Percentiles rank a stretch among this genome's conserved stretches.
phyloP scores from a whole-genome alignment of 2,113 vertebrate genomes.

The Onychostoma macrolepis region DNA sequence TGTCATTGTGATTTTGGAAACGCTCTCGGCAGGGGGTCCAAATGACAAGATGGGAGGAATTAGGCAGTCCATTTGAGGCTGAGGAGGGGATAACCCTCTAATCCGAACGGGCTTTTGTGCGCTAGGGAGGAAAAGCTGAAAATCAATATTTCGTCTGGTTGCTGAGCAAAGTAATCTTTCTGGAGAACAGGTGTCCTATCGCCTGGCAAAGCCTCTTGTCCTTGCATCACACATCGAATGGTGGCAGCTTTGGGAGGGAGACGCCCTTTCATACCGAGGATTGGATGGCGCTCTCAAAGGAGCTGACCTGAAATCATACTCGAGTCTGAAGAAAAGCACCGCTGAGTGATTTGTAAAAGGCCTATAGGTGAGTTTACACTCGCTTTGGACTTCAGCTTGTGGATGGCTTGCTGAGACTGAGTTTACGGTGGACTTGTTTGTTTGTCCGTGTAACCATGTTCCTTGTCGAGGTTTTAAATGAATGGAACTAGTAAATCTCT shows the following conservation, averaged over 20 bases:
- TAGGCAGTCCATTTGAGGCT: slow-evolving; percentile 54
- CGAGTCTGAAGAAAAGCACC: slow-evolving; percentile 32
- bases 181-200: slow-evolving; percentile 66
- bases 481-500: slow-evolving; percentile 58
- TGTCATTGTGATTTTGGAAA: slow-evolving; percentile 62
- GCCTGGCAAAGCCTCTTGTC: slow-evolving; percentile 61
- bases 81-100: slow-evolving; percentile 58
- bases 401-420: neutral
- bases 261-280: slow-evolving; percentile 20
- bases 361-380: slow-evolving; percentile 53
- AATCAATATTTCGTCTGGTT: slow-evolving; percentile 65
- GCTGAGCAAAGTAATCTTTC: slow-evolving; percentile 55
- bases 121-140: slow-evolving; percentile 57
- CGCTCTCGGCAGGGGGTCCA: slow-evolving; percentile 61
- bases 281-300: slow-evolving; percentile 12
- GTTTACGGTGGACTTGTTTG: neutral
- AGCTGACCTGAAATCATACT: slow-evolving; percentile 19
- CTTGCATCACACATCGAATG: slow-evolving; percentile 60
- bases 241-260: slow-evolving; percentile 60
- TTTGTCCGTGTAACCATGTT: slow-evolving; percentile 7
- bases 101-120: slow-evolving; percentile 60
- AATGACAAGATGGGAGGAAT: slow-evolving; percentile 60
- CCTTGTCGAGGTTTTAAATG: slow-evolving; percentile 1
- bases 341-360: slow-evolving; percentile 17
- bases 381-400: neutral